Percentiles rank a stretch among this genome's conserved stretches.
These are phyloP conservation scores for Spondyliosoma cantharus DNA, from an alignment of 2,797 vertebrate genomes.

Conservation along the genomic window DNA sequence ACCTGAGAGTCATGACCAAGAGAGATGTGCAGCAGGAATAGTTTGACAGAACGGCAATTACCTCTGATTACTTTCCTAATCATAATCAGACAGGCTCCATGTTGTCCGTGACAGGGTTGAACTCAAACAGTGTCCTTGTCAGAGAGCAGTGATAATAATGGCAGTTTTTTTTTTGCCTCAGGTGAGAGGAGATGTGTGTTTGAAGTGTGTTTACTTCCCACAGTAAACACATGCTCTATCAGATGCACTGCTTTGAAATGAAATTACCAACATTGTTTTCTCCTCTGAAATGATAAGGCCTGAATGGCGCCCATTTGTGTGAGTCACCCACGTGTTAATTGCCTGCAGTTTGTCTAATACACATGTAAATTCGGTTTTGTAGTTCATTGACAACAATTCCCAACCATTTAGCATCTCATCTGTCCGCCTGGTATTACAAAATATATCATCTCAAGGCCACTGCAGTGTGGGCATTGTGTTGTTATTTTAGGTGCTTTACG, in stretches of 20 bases:
- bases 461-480: constrained; percentile 15
- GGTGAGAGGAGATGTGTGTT: constrained; percentile 56
- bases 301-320: constrained; percentile 48
- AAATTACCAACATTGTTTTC: constrained; percentile 61
- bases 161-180: constrained; percentile 55
- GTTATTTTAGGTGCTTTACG: constrained; percentile 33
- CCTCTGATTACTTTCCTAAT: constrained; percentile 75
- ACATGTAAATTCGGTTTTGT: constrained; percentile 54
- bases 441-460: constrained; percentile 1
- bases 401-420: constrained; percentile 43
- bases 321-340: constrained; percentile 54
- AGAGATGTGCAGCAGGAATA: constrained; percentile 60
- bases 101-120: constrained; percentile 71
- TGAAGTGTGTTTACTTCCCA: constrained; percentile 48
- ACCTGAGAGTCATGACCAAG: constrained; percentile 57
- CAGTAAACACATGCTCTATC: constrained; percentile 49
- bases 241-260: constrained; percentile 48
- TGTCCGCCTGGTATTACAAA: constrained; percentile 20
- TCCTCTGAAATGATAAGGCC: constrained; percentile 26
- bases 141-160: constrained; percentile 62
- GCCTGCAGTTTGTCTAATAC: constrained; percentile 45
- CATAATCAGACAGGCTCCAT: constrained; percentile 73
- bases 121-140: constrained; percentile 72
- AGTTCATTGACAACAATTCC: constrained; percentile 50
- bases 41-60: constrained; percentile 74